A percentile compares a stretch with the other conserved stretches of the same genome.
These are phyloP conservation scores for Kryptolebias marmoratus DNA, from an alignment of 2,113 vertebrate species.

Conservation along the genomic window DNA sequence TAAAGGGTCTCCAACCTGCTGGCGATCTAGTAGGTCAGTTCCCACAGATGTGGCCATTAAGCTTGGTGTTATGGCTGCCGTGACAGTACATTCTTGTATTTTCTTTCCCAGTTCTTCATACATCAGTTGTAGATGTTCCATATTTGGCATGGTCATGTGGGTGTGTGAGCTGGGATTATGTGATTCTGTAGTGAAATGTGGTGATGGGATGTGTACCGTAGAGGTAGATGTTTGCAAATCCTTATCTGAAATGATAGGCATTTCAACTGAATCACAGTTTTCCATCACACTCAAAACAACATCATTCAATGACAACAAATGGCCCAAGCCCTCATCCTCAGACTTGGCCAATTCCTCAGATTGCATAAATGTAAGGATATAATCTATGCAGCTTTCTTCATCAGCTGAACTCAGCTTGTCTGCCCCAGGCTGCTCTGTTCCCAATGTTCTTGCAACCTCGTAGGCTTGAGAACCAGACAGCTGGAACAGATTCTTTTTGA, in stretches of 20 bases:
- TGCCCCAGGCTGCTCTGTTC: not conserved
- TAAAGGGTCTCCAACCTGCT: not conserved
- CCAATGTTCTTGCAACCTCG: not conserved
- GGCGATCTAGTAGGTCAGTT: not conserved
- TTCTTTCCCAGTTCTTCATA: not conserved
- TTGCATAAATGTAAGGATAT: slow-evolving; percentile 5
- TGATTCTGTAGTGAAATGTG: slow-evolving; percentile 3
- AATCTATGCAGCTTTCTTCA: slow-evolving; percentile 2
- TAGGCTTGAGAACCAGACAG: not conserved
- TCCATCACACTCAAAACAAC: not conserved
- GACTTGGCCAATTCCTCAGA: not conserved
- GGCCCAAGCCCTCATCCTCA: not conserved
- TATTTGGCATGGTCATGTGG: not conserved
- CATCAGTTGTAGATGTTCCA: not conserved
- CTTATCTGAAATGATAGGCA: not conserved
- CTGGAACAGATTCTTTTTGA: not conserved
- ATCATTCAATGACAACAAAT: not conserved
- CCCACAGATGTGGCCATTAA: not conserved
- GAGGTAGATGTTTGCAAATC: not conserved
- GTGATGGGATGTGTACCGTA: not conserved
- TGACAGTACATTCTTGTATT: slow-evolving; percentile 3
- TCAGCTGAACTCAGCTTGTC: not conserved
- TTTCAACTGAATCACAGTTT: not conserved
- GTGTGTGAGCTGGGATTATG: not conserved
- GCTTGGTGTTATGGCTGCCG: not conserved